Evolutionary conservation across 37 sponge, comb jelly and placozoan genomes (phyloP).

Genomic region (Beroe forskalii): DNA sequence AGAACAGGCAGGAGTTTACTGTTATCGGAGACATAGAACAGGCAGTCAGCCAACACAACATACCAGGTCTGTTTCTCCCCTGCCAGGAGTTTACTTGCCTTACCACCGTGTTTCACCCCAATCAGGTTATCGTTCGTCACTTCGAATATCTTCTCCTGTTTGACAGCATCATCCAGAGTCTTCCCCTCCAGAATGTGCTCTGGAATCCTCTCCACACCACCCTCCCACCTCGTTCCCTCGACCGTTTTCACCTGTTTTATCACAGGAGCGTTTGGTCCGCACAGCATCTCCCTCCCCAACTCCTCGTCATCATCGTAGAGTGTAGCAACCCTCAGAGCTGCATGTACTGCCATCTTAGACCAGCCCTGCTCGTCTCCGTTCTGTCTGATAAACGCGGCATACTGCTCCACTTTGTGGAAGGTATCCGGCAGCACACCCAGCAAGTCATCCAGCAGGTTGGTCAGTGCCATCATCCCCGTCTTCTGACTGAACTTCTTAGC

Average conservation of each 20-base stretch:
- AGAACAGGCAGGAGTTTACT: not conserved
- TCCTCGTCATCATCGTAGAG: not conserved
- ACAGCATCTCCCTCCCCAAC: slow-evolving; percentile 29
- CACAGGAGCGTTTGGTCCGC: not conserved
- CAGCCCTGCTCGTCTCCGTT: slow-evolving; percentile 18
- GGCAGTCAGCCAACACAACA: not conserved
- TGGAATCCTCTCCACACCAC: not conserved
- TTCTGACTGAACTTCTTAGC: not conserved
- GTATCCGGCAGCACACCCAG: slow-evolving; percentile 11
- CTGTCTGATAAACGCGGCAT: not conserved
- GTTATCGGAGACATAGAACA: not conserved
- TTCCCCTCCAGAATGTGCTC: not conserved
- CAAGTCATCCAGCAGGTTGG: slow-evolving; percentile 1
- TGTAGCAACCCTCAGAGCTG: not conserved
- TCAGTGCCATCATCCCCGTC: slow-evolving; percentile 1
- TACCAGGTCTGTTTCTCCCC: slow-evolving; percentile 12
- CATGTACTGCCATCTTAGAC: not conserved
- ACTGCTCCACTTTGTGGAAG: not conserved
- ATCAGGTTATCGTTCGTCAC: not conserved
- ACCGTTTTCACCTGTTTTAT: not conserved
- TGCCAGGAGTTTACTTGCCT: not conserved
- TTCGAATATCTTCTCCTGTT: not conserved
- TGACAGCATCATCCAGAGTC: not conserved
- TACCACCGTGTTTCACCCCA: not conserved
- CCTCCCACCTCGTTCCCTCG: not conserved